Percentiles rank a stretch among this genome's conserved stretches.
Evolutionary conservation across 2,888 invertebrate species (phyloP).

Genomic region (Matsumyia berberina): DNA sequence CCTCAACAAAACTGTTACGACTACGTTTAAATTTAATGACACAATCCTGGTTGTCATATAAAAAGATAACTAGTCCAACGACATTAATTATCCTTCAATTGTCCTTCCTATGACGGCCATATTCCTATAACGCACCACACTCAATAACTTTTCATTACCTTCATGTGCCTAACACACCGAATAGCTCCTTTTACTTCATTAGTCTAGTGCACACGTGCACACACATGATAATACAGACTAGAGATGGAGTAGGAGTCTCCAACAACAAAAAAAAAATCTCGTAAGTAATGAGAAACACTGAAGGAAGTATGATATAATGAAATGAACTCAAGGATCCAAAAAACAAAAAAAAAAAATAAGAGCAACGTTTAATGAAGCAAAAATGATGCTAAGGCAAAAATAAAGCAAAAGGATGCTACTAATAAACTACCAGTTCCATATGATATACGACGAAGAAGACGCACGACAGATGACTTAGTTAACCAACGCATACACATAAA

Average conservation of each 20-base stretch:
- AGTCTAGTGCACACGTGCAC: neutral
- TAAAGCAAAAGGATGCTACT: constrained; percentile 32
- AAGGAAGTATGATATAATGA: constrained; percentile 51
- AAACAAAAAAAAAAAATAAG: constrained; percentile 10
- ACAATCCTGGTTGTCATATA: too few species aligned
- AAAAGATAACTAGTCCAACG: too few species aligned
- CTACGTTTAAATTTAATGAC: too few species aligned
- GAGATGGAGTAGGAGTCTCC: too few species aligned
- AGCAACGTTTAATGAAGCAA: constrained; percentile 64
- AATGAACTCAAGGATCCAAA: constrained; percentile 52
- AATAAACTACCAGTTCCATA: constrained; percentile 33
- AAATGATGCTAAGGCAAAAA: constrained; percentile 51
- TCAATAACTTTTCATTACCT: neutral
- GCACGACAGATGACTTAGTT: constrained; percentile 5
- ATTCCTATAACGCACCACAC: too few species aligned
- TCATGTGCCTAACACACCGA: neutral
- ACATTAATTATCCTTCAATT: too few species aligned
- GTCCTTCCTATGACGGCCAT: too few species aligned
- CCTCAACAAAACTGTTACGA: too few species aligned
- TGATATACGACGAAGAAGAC: constrained; percentile 29
- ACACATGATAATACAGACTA: constrained; percentile 1
- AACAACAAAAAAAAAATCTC: constrained; percentile 3
- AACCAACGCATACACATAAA: neutral
- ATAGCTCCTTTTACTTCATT: neutral
- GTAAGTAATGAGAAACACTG: constrained; percentile 51